phyloP scores from a whole-genome alignment of 2,797 vertebrate genomes.

The Salarias fasciatus region DNA sequence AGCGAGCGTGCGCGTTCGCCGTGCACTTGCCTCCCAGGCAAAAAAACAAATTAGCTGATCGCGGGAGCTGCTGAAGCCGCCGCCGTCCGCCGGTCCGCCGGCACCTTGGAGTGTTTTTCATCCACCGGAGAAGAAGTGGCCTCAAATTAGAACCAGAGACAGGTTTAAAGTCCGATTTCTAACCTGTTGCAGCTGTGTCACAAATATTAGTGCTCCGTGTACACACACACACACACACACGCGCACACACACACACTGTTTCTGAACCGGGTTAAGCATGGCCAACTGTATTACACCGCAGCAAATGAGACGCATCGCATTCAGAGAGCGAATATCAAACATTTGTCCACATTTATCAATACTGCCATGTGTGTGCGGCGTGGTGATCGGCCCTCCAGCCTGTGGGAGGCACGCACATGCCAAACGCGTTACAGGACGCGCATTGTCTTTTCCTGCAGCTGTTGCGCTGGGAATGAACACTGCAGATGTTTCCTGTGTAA shows the following conservation, averaged over 20 bases:
- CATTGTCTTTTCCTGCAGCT: conserved; percentile 57
- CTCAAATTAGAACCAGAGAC: conserved; percentile 76
- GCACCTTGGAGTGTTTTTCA: conserved; percentile 77
- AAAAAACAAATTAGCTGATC: conserved; percentile 63
- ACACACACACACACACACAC: conserved; percentile 2
- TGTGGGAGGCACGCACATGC: conserved; percentile 21
- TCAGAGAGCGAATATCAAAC: conserved; percentile 47
- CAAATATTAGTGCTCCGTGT: conserved; percentile 30
- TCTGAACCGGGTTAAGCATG: conserved; percentile 38
- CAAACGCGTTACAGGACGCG: conserved; percentile 35
- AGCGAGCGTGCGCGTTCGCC: not conserved
- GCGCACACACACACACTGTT: not conserved
- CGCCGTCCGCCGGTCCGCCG: conserved; percentile 56
- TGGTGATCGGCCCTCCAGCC: conserved; percentile 38
- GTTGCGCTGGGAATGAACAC: conserved; percentile 41
- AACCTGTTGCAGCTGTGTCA: conserved; percentile 75
- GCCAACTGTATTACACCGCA: conserved; percentile 64
- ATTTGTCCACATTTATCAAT: conserved; percentile 63
- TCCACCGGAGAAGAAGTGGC: conserved; percentile 69
- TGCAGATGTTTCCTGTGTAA: conserved; percentile 65
- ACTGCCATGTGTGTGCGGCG: conserved; percentile 36
- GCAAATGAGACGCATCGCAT: conserved; percentile 60
- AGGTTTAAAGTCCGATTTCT: conserved; percentile 75
- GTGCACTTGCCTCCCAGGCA: conserved; percentile 43
- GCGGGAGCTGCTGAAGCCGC: conserved; percentile 50